These are phyloP conservation scores for Ephydatia muelleri DNA, from an alignment of 37 sponge, comb jelly and placozoan genomes.

Conservation along the genomic window DNA sequence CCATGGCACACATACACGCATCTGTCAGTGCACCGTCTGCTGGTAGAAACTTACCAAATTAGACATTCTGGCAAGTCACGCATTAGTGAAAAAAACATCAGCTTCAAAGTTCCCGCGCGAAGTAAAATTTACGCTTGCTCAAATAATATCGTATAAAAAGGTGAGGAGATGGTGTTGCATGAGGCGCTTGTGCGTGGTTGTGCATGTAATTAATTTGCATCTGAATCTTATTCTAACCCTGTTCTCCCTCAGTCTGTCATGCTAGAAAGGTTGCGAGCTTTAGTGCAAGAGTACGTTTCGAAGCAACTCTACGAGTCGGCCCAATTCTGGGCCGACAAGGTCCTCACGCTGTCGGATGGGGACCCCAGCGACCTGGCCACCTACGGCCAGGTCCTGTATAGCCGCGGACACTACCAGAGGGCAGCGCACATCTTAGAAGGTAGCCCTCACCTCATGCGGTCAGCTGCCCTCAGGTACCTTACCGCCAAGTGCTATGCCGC, in stretches of 20 bases:
- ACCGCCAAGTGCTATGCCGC: slow-evolving; percentile 71
- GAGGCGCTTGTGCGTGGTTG: too few species aligned
- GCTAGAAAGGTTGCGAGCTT: slow-evolving; percentile 21
- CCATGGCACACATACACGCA: background rate
- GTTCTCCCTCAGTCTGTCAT: background rate
- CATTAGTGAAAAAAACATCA: background rate
- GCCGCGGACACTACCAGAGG: slow-evolving; percentile 52
- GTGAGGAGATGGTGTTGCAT: too few species aligned
- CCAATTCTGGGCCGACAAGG: slow-evolving; percentile 86
- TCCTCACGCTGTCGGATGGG: slow-evolving; percentile 49
- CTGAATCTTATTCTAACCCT: too few species aligned
- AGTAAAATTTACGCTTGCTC: background rate
- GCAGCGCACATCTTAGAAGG: slow-evolving; percentile 51
- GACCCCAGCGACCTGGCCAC: slow-evolving; percentile 53
- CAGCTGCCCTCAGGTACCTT: slow-evolving; percentile 54
- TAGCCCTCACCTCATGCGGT: background rate
- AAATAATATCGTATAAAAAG: background rate
- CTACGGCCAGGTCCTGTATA: slow-evolving; percentile 40
- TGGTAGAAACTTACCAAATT: background rate
- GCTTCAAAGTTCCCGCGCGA: background rate
- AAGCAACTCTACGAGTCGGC: slow-evolving; percentile 59
- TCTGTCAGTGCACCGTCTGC: background rate
- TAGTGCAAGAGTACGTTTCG: slow-evolving; percentile 42
- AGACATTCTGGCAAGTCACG: background rate
- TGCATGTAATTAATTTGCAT: too few species aligned